Base-by-base conservation (phyloP, 2,113 vertebrate species). In the Microtus pennsylvanicus region DNA sequence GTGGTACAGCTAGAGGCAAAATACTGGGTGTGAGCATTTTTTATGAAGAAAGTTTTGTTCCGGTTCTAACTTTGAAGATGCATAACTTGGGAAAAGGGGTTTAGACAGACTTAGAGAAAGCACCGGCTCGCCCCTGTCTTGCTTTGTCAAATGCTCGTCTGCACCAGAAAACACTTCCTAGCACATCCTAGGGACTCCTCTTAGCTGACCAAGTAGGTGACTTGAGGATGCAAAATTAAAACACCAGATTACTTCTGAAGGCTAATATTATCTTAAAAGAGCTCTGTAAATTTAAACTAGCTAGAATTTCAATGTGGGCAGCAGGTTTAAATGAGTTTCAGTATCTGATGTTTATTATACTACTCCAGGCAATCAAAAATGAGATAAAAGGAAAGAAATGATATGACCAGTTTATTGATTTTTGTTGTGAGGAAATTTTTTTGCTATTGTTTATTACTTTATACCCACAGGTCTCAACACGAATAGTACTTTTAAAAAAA, bases 151-250 rank as follows among this genome's bases (percentile, higher is more conserved):
- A 22, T 47, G 11, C 50, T 80, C 88, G 61, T 38, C 96, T 87
- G 19, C 12, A 38, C 22, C 96, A 95, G 96, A 67, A 38, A 95
- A 94, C 61, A 70, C 26, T 97, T 72, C 95, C 87, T 96, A 65
- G 24, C 97, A 61, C 89, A 78, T 74, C 30, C n/a, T 5, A 86
- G 91, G 89, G 70, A 88, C 78, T 76, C 28, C 81, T 83, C n/a
- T 42, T 63, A 98, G 95, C 97, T 98, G 95, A 98, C 97, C 96
- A 98, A 97, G 95, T 97, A 96, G 72, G 45, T 45, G 35, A 94
- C 55, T 76, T 90, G 86, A 97, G 96, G 92, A 97, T 98, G 97
- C 97, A 98, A 98, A 97, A 95, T 81, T 96, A 96, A 98, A 96
- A 0, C 70, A 30, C 67, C 74, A 12, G 47, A 75, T 91, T 97